A percentile compares a stretch with the other conserved stretches of the same genome.
Conservation (phyloP, 2,797 vertebrate genomes). For the Threskiornis aethiopicus region DNA sequence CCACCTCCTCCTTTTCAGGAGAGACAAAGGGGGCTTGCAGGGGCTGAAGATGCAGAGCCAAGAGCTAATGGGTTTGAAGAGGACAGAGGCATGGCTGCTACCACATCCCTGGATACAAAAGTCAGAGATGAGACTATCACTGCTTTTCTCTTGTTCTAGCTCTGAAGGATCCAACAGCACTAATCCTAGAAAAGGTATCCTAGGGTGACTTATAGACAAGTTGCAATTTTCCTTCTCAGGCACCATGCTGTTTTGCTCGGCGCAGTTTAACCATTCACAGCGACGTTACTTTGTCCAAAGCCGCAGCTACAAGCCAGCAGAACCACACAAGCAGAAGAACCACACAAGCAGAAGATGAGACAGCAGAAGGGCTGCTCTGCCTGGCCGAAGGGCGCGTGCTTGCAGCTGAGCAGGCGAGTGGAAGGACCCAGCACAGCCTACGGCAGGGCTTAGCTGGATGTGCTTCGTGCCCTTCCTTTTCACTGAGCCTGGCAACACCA, state of each 20-base stretch:
- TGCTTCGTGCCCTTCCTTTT: neutral
- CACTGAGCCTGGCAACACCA: neutral
- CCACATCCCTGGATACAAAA: neutral
- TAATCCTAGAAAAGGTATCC: neutral
- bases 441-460: neutral
- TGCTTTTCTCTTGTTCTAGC: neutral
- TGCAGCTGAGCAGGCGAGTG: neutral
- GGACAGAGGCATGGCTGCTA: neutral
- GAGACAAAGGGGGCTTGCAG: neutral
- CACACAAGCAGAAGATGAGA: rapidly evolving
- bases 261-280: neutral
- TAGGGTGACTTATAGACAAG: neutral
- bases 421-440: neutral
- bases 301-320: neutral
- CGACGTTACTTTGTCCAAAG: neutral
- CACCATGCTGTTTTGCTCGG: rapidly evolving
- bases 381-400: neutral
- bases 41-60: neutral
- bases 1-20: neutral
- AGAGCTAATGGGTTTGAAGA: neutral
- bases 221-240: neutral
- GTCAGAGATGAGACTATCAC: neutral
- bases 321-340: rapidly evolving
- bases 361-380: neutral
- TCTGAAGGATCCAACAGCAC: neutral